phyloP scores from a whole-genome alignment of 2,888 invertebrate genomes.

The Mantis religiosa region DNA sequence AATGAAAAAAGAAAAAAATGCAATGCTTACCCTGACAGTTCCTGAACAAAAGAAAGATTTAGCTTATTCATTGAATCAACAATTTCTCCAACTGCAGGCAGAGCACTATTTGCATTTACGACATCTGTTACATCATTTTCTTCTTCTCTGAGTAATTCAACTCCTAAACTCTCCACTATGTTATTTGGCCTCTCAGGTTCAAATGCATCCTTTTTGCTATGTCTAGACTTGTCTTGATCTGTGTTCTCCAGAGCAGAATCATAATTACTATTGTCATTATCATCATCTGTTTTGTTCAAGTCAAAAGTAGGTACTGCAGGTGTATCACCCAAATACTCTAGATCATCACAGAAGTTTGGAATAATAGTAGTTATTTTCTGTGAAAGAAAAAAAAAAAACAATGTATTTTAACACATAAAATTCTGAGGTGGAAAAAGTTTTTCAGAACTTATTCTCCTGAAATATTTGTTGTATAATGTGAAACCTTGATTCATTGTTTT shows the following conservation, averaged over 20 bases:
- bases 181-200: not conserved
- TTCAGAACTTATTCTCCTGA: not conserved
- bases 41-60: slow-evolving; percentile 16
- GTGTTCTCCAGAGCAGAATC: slow-evolving; percentile 21
- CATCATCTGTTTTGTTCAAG: slow-evolving; percentile 15
- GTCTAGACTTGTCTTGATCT: slow-evolving; percentile 15
- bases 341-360: slow-evolving; percentile 59
- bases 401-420: not conserved
- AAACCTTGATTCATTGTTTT: no score
- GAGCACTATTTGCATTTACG: slow-evolving; percentile 19
- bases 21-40: slow-evolving; percentile 4
- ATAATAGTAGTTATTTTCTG: slow-evolving; percentile 55
- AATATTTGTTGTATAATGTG: not conserved
- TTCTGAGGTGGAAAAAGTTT: not conserved
- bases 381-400: not conserved
- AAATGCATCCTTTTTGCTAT: slow-evolving; percentile 4
- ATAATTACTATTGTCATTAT: slow-evolving; percentile 22
- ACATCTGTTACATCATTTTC: not conserved
- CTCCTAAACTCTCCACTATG: not conserved
- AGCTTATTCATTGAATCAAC: slow-evolving; percentile 18
- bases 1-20: not conserved
- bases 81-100: slow-evolving; percentile 18
- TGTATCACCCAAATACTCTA: slow-evolving; percentile 19
- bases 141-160: not conserved
- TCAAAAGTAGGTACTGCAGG: slow-evolving; percentile 5